Base-by-base conservation (phyloP, 2,113 vertebrate genomes). In the Hoplias malabaricus region DNA sequence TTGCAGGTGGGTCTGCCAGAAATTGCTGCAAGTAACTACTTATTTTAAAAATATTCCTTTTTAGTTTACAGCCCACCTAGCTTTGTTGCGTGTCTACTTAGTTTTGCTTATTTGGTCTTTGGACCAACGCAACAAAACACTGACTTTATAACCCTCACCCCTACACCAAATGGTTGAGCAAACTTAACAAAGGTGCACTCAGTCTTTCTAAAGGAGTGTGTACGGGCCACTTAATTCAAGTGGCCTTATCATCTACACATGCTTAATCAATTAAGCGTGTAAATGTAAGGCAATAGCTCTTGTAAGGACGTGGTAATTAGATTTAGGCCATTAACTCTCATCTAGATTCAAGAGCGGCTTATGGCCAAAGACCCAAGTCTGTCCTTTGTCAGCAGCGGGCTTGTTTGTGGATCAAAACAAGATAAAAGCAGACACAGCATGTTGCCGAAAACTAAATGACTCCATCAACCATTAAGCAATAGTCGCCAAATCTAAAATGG, bases 401-500 rank as follows among this genome's bases (percentile, higher is more conserved):
- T 29, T 21, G 1, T 62, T 56, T 82, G 70, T 74, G 71, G 33
- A 69, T 27, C 63, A 54, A 38, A 21, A 25, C 13, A 43, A 75
- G 65, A 82, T 75, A 36, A 82, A 75, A 70, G 66, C 29, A 36
- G 50, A 12, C 54, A 66, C 50, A 69, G 40, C 38, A 43, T 68
- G 34, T 0, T 42, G 11, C 4, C 23, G 11, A 57, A 7, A 1
- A 14, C 16, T 34, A 10, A 56, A 38, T 27, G 5, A 11, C 23
- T 8, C 16, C 65, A 16, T 38, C 5, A 40, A 43, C 27, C 27
- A 11, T 31, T 16, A 25, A 46, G 23, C 57, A 63, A 48, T 29
- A 34, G 19, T 25, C n/a, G 10, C 7, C 7, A 7, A 1, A 21
- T n/a, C 43, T n/a, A 3, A 48, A 2, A 48, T 48, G 16, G 11